Base-by-base conservation (phyloP, 2,797 vertebrate species). In the Macropodus opercularis region DNA sequence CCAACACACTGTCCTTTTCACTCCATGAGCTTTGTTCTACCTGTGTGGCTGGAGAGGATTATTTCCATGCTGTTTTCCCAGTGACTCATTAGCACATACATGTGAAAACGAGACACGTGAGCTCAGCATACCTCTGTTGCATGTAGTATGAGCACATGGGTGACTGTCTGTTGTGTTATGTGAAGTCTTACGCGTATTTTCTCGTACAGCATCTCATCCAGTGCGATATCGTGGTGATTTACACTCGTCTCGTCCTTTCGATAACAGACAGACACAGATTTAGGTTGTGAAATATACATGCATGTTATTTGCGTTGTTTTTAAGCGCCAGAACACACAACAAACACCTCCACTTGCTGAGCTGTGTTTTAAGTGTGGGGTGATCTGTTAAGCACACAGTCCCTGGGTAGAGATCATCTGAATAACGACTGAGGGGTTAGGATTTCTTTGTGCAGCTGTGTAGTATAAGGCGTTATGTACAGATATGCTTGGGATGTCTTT, bases 1-100 rank as follows among this genome's bases (percentile, higher is more conserved):
- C 91, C 87, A 91, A 75, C 85, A 80, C 87, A 82, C 84, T 85
- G 85, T 92, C 92, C 86, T 88, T 90, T 90, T 91, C 87, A 85
- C 88, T 90, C 89, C 90, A 56, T 84, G 71, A 74, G 66, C 87
- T 87, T 89, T 88, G 86, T 86, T 91, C 90, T 92, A 88, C 85
- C 48, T 90, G 89, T 88, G 87, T 85, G 87, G 87, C 79, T 79
- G 72, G 17, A 17, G 52, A 70, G 85, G 86, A 87, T 85, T 88
- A 85, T 87, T 86, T 88, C 78, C 79, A 75, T 39, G 43, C 82
- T 76, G 72, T 84, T 87, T 87, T 86, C 75, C 67, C 74, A 55
- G 50, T 40, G 69, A 63, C 72, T 87, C 78, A 88, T 90, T 84
- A 87, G 76, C 59, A 68, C 62, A 60, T 42, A 65, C 60, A 63